Evolutionary conservation across 2,113 vertebrate genomes (phyloP), one percentile per base, ranked within the genome.

Genomic region (Leiothrix lutea): DNA sequence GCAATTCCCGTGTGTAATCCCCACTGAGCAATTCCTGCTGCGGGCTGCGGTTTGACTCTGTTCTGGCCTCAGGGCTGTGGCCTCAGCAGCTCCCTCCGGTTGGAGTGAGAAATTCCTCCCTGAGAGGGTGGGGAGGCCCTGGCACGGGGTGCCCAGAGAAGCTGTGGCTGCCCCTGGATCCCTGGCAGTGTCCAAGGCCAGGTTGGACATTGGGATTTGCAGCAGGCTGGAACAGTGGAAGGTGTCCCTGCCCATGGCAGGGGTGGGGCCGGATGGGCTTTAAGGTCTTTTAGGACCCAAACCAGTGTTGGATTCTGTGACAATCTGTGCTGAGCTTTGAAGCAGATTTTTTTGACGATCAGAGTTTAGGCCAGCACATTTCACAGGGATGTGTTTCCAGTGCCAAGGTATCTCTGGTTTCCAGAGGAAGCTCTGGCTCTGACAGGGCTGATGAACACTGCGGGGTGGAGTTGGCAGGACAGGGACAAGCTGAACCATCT

Each of bases 221-320:
- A 61, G 47, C 29, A 40, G 1, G 12, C 23, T 65, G 60, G 42
- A 6, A 6, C 5, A 11, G 24, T 14, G 61, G 40, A 0, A n/a
- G n/a, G n/a, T n/a, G 65, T 17, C 29, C 56, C 38, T 70, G 56
- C 23, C 33, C 23, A 0, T 4, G 64, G n/a, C 18, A 10, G 22
- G 11, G 16, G 7, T 35, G 61, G 71, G 0, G 1, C 3, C 14
- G 23, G 8, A 1, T 24, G 44, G 11, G 2, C 1, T 29, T 16
- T 51, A 0, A 26, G 14, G 36, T 44, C 13, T 20, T 2, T 44
- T 5, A 3, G 5, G 10, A 12, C 15, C 28, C 15, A 24, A 9
- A n/a, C 10, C 12, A 4, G 4, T 24, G 4, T 11, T 13, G 16
- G 24, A 14, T 17, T n/a, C 16, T 17, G n/a, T 50, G 25, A 22